Conservation (phyloP, 35 echinoderm and acorn worm genomes). For the Ophiothrix spiculata region DNA sequence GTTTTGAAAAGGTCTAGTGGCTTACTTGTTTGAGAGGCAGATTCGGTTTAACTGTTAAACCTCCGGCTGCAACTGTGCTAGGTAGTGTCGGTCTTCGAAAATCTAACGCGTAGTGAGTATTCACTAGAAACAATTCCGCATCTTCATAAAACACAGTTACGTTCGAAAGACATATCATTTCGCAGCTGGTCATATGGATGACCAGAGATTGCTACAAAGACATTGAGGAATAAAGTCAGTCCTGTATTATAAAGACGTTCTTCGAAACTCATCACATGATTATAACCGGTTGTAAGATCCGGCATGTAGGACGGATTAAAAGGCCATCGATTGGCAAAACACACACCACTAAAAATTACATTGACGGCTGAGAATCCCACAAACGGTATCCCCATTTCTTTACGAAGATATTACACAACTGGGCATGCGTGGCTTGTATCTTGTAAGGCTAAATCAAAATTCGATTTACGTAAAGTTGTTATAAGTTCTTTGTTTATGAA, state of each 20-base stretch:
- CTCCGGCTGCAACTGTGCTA: slow-evolving; percentile 51
- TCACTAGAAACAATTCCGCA: slow-evolving; percentile 19
- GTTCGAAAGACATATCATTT: neutral
- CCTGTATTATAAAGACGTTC: neutral
- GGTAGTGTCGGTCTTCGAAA: slow-evolving; percentile 53
- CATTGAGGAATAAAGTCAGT: neutral
- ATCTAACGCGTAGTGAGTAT: slow-evolving; percentile 46
- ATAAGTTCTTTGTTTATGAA: slow-evolving; percentile 14
- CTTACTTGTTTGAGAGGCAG: slow-evolving; percentile 30
- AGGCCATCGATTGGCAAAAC: slow-evolving; percentile 5
- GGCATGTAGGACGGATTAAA: slow-evolving; percentile 21
- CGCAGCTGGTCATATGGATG: neutral
- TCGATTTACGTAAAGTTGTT: neutral
- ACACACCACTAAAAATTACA: neutral
- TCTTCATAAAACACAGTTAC: neutral
- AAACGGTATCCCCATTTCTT: slow-evolving; percentile 1
- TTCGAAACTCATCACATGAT: slow-evolving; percentile 17
- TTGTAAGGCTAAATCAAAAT: slow-evolving; percentile 27
- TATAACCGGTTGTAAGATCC: slow-evolving; percentile 7
- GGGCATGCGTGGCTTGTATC: slow-evolving; percentile 12
- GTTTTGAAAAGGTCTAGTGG: too few species aligned
- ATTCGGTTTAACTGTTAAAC: slow-evolving; percentile 31
- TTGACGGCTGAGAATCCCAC: neutral
- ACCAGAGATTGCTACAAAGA: neutral
- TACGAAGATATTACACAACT: neutral